Evolutionary conservation across 2,797 vertebrate species (phyloP).

Genomic region (Molossus alvarezi): DNA sequence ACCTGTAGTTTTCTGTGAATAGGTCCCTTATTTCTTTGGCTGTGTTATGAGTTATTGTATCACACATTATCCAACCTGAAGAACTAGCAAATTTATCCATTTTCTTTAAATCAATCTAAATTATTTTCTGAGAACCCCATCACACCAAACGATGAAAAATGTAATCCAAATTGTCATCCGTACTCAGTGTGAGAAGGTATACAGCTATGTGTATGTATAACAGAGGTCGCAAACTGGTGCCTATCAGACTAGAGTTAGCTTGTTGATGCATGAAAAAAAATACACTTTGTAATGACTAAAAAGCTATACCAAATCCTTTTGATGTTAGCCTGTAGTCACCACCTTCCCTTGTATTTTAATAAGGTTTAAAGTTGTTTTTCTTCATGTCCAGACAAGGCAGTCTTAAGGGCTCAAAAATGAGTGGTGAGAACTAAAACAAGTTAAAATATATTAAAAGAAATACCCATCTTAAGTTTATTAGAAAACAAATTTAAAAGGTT

Average conservation of each 20-base stretch:
- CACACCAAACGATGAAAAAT: neutral
- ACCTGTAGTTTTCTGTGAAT: too few species aligned
- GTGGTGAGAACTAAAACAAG: neutral
- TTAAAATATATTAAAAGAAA: slow-evolving; percentile 9
- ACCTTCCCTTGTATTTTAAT: neutral
- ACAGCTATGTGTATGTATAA: neutral
- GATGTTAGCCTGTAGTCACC: neutral
- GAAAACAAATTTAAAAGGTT: neutral
- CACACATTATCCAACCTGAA: neutral
- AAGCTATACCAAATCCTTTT: neutral
- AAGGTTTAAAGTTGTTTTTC: neutral
- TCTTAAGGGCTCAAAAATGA: neutral
- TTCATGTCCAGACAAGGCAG: neutral
- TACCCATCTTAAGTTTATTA: neutral
- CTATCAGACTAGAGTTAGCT: neutral
- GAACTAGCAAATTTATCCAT: neutral
- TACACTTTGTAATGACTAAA: neutral
- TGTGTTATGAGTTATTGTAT: neutral
- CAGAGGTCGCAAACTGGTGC: neutral
- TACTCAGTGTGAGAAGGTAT: neutral
- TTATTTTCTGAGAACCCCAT: neutral
- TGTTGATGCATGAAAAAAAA: neutral
- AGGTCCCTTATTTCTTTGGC: too few species aligned
- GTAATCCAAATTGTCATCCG: neutral
- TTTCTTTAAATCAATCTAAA: slow-evolving; percentile 24